These are phyloP conservation scores for Caenorhabditis sp. DNA, from an alignment of 2,888 invertebrate species.

Conservation along the genomic window DNA sequence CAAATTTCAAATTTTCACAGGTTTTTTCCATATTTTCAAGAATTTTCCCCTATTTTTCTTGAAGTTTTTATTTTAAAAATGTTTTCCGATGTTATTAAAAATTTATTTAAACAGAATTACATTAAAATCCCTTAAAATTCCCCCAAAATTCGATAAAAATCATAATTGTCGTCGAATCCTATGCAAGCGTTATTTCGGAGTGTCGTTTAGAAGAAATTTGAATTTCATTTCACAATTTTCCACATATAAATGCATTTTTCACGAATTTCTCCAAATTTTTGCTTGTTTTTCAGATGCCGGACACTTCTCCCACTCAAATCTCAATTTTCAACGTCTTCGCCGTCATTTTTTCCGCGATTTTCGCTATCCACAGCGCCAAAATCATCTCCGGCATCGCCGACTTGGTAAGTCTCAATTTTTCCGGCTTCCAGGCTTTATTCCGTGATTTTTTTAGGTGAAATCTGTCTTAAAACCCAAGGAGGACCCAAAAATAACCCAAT, in stretches of 20 bases:
- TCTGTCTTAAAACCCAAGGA: constrained; percentile 1
- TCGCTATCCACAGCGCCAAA: constrained; percentile 46
- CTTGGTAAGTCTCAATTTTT: constrained; percentile 16
- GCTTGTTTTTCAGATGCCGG: constrained; percentile 43
- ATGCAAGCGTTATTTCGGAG: constrained; percentile 37
- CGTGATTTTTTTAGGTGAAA: constrained; percentile 41
- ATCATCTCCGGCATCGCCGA: constrained; percentile 24
- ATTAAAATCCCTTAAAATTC: too few relatives aligned
- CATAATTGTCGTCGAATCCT: constrained; percentile 29
- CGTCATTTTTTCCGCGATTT: constrained; percentile 51
- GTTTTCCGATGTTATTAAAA: not conserved
- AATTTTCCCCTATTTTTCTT: not conserved
- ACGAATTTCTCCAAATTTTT: not conserved
- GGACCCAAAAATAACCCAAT: constrained; percentile 24
- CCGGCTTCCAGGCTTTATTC: too few relatives aligned
- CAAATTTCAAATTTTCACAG: not conserved
- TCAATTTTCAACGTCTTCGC: constrained; percentile 52
- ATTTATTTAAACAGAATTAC: too few relatives aligned
- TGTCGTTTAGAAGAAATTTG: constrained; percentile 22
- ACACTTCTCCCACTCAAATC: constrained; percentile 20
- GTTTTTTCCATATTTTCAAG: not conserved
- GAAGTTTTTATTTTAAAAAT: not conserved
- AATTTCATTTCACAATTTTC: constrained; percentile 6
- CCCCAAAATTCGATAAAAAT: not conserved
- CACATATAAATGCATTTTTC: not conserved